Conservation (phyloP, 2,113 vertebrate species). For the Toxostoma redivivum region DNA sequence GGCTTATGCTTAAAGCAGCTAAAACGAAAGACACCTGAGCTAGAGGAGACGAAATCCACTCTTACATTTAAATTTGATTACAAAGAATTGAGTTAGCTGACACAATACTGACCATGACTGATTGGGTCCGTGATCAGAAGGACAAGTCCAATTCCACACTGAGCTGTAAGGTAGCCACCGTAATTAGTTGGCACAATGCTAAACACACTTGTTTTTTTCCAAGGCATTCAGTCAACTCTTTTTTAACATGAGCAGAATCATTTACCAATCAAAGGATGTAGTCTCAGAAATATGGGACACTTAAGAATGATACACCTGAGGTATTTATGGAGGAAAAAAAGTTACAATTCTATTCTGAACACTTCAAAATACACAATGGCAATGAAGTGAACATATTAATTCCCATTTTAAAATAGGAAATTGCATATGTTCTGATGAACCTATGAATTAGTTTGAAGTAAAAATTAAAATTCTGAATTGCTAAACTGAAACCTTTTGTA, state of each 20-base stretch:
- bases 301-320: neutral
- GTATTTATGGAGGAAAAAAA: neutral
- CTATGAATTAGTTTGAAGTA: neutral
- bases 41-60: slow-evolving; percentile 15
- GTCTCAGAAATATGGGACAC: neutral
- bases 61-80: slow-evolving; percentile 39
- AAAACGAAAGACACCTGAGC: neutral
- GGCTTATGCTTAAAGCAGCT: neutral
- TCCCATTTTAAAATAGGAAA: neutral
- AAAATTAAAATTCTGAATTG: neutral
- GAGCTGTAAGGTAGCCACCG: neutral
- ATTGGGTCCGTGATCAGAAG: slow-evolving; percentile 14
- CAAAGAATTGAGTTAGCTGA: slow-evolving; percentile 49
- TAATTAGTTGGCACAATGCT: neutral
- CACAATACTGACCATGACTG: slow-evolving; percentile 43
- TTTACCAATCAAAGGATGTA: neutral
- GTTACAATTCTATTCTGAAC: neutral
- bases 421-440: neutral
- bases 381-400: neutral
- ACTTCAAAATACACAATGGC: neutral
- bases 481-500: neutral
- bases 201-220: neutral
- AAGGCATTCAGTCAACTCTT: neutral
- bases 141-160: neutral
- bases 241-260: neutral